A percentile compares a stretch with the other conserved stretches of the same genome.
Evolutionary conservation across 2,113 vertebrate species (phyloP).

Genomic region (Trochalopteron elliotii): DNA sequence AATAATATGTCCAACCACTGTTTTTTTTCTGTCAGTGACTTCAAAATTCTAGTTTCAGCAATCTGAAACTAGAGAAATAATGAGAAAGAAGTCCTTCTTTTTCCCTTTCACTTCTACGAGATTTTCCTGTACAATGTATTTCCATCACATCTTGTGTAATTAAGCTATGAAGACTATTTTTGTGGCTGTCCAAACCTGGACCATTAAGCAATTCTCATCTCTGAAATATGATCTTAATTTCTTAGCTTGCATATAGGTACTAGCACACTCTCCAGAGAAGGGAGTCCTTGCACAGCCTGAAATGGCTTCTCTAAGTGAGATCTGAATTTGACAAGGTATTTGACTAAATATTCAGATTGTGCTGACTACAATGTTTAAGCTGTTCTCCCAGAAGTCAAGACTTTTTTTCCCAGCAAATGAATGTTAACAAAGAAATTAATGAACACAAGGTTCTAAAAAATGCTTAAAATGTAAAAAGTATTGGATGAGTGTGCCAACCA

Average conservation of each 20-base stretch:
- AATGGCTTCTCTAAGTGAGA: not conserved
- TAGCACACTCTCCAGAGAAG: not conserved
- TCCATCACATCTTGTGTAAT: not conserved
- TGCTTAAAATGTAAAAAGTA: not conserved
- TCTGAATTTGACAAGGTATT: not conserved
- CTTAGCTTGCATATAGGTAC: not conserved
- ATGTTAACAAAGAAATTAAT: not conserved
- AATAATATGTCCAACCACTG: not conserved
- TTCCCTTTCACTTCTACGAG: not conserved
- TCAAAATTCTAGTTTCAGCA: not conserved
- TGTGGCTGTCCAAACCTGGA: not conserved
- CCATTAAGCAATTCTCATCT: not conserved
- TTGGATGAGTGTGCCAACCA: not conserved
- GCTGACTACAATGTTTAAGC: not conserved
- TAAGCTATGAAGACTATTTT: not conserved
- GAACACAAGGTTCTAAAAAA: not conserved
- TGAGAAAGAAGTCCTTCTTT: not conserved
- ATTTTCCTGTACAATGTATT: not conserved
- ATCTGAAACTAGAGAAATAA: not conserved
- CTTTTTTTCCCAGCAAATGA: not conserved
- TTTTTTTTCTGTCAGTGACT: not conserved
- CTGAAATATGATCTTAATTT: not conserved
- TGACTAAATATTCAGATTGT: not conserved
- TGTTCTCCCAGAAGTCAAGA: not conserved
- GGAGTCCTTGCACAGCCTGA: not conserved